Conservation (phyloP, 2,797 vertebrate species). For the Tragopan temminckii region DNA sequence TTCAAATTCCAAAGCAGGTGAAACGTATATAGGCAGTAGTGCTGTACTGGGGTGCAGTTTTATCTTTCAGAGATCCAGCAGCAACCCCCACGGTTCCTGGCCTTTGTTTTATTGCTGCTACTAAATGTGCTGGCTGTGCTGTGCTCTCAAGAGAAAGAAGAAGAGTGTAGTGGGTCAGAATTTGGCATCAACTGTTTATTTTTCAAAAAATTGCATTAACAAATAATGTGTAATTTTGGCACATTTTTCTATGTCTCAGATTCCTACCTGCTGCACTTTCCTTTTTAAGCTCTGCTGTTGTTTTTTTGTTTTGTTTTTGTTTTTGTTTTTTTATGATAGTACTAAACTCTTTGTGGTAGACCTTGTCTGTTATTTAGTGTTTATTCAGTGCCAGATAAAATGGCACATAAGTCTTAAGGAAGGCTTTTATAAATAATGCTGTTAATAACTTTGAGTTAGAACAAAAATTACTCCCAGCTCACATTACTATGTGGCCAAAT, state of each 20-base stretch:
- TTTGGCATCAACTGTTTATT: not conserved
- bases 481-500: not conserved
- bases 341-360: not conserved
- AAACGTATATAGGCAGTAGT: fast-evolving
- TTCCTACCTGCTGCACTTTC: not conserved
- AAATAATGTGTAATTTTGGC: not conserved
- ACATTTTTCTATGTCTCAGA: not conserved
- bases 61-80: not conserved
- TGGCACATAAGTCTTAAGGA: not conserved
- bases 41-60: not conserved
- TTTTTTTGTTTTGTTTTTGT: no score
- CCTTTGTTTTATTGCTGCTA: not conserved
- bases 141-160: not conserved
- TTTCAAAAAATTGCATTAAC: not conserved
- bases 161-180: not conserved
- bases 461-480: constrained; percentile 18
- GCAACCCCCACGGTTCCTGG: not conserved
- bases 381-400: constrained; percentile 18
- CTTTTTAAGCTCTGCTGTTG: not conserved
- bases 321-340: not conserved
- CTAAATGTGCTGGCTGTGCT: not conserved
- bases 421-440: constrained; percentile 29
- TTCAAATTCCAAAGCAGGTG: not conserved
- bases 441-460: constrained; percentile 23
- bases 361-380: constrained; percentile 18